Base-by-base conservation (phyloP, 2,888 invertebrate species). In the Scaptodrosophila latifasciaeformis region DNA sequence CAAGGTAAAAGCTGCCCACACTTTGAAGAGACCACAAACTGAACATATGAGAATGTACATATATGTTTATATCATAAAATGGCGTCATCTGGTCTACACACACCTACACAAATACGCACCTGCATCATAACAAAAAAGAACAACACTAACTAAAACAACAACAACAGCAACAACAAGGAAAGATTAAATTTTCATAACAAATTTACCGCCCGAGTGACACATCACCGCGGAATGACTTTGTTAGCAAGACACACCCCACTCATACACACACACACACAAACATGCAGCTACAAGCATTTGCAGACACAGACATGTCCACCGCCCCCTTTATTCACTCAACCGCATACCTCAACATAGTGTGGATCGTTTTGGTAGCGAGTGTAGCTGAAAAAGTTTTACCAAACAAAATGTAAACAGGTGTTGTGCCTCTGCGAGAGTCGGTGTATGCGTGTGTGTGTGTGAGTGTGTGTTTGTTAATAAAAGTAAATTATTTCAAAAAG, bases 131-230 rank as follows among this genome's bases (percentile, higher is more conserved):
- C n/a, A n/a, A n/a, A n/a, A n/a, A n/a, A n/a, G n/a, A n/a, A n/a
- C n/a, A n/a, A n/a, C n/a, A n/a, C n/a, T n/a, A n/a, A n/a, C n/a
- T n/a, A n/a, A n/a, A n/a, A n/a, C n/a, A n/a, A n/a, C n/a, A 37
- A 12, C 42, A 47, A 50, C 51, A 54, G 19, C 17, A 18, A 12
- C 15, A 40, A 39, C 29, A 18, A 34, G 45, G 60, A 37, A 51
- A 58, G 58, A 68, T 62, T 49, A 53, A 74, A 74, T 70, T 75
- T 71, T 67, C 63, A 59, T 63, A 76, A 76, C 65, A 66, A 69
- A 67, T 70, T 76, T 67, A 64, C 50, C 53, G 59, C 57, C 58
- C 34, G 54, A 54, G 59, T 58, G 61, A 59, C 58, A 63, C 57
- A 50, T 42, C 48, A 58, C 56, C 63, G 48, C 67, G 65, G 57